Evolutionary conservation across 2,113 vertebrate genomes (phyloP).

Genomic region (Xyliphius kryptos): DNA sequence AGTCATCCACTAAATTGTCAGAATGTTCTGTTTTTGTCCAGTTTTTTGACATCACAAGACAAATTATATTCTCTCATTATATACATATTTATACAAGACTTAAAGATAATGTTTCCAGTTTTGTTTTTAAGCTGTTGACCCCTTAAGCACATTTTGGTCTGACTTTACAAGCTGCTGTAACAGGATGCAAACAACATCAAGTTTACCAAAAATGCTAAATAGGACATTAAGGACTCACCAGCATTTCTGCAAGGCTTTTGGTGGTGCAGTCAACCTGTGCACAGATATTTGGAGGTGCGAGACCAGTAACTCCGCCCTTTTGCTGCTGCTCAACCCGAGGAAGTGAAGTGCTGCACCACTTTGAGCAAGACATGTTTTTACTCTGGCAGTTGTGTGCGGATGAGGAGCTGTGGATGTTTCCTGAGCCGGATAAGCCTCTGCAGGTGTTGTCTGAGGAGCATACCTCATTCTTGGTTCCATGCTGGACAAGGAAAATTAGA

Average conservation of each 20-base stretch:
- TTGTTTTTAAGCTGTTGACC: too few relatives aligned
- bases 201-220: not conserved
- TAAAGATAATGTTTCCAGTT: too few relatives aligned
- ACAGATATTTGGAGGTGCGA: conserved; percentile 57
- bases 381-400: conserved; percentile 67
- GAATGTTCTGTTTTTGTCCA: too few relatives aligned
- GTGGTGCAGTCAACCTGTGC: conserved; percentile 66
- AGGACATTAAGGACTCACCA: conserved; percentile 68
- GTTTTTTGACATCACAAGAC: too few relatives aligned
- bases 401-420: not conserved
- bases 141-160: too few relatives aligned
- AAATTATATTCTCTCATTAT: too few relatives aligned
- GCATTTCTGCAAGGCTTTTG: conserved; percentile 85
- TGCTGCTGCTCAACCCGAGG: conserved; percentile 73
- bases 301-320: conserved; percentile 56
- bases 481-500: not conserved
- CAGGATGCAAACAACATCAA: too few relatives aligned
- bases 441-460: conserved; percentile 64
- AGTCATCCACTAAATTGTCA: too few relatives aligned
- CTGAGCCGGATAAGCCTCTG: conserved; percentile 47
- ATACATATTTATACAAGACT: too few relatives aligned
- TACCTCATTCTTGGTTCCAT: conserved; percentile 40
- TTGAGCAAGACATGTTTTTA: conserved; percentile 71
- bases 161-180: too few relatives aligned
- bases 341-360: conserved; percentile 68